Percentiles rank a stretch among this genome's conserved stretches.
Evolutionary conservation across 2,797 vertebrate species (phyloP).

Genomic region (Sparidentex hasta): DNA sequence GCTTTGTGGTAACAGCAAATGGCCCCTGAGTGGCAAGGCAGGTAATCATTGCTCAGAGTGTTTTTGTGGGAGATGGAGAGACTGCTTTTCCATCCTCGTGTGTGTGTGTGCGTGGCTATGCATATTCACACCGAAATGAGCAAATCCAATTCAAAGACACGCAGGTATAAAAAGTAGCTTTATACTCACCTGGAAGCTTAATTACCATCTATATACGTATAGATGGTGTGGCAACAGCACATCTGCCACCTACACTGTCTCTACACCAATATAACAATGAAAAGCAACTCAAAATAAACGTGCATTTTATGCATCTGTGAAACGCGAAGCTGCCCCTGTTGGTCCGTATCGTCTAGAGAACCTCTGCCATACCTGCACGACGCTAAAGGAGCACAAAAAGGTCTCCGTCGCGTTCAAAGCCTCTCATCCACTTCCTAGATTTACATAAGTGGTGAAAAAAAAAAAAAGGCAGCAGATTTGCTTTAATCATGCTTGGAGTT

Average conservation of each 20-base stretch:
- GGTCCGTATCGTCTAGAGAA: background rate
- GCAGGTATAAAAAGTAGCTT: slow-evolving; percentile 43
- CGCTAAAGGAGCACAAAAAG: slow-evolving; percentile 28
- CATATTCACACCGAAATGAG: slow-evolving; percentile 65
- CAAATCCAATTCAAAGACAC: slow-evolving; percentile 39
- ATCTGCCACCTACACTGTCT: slow-evolving; percentile 29
- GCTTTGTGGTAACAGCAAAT: slow-evolving; percentile 80
- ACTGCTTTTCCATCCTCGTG: slow-evolving; percentile 63
- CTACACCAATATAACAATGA: slow-evolving; percentile 1
- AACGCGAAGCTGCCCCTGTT: slow-evolving; percentile 18
- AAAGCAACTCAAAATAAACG: background rate
- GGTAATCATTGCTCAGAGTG: slow-evolving; percentile 79
- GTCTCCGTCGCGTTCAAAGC: slow-evolving; percentile 29
- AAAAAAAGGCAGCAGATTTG: slow-evolving; percentile 49
- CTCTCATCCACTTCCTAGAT: slow-evolving; percentile 44
- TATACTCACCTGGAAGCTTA: slow-evolving; percentile 24
- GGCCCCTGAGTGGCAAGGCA: slow-evolving; percentile 80
- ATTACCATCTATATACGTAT: slow-evolving; percentile 25
- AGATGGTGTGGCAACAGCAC: slow-evolving; percentile 1
- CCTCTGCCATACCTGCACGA: background rate
- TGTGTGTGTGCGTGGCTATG: slow-evolving; percentile 19
- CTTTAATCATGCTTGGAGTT: slow-evolving; percentile 56
- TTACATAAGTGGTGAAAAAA: slow-evolving; percentile 48
- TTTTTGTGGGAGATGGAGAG: slow-evolving; percentile 72
- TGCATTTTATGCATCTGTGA: slow-evolving; percentile 11